These are phyloP conservation scores for Nomada ferruginata DNA, from an alignment of 2,888 invertebrate species.

Conservation along the genomic window DNA sequence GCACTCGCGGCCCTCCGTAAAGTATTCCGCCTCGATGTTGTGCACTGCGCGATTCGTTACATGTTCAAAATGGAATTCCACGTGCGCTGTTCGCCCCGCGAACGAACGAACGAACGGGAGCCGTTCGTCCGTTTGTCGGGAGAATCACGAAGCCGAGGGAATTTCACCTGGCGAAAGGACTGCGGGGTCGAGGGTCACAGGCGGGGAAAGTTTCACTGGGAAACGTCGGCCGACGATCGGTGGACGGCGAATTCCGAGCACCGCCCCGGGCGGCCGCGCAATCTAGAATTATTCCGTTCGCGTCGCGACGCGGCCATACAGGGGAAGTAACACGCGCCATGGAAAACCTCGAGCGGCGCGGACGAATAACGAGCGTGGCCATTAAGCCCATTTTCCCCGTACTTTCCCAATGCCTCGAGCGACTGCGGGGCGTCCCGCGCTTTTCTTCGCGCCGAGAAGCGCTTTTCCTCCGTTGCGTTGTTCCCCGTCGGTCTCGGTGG, in stretches of 20 bases:
- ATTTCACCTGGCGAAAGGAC: background rate
- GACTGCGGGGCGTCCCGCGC: background rate
- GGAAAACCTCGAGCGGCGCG: background rate
- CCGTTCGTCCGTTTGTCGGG: too few species aligned
- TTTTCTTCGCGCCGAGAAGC: too few species aligned
- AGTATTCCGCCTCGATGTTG: conserved; percentile 83
- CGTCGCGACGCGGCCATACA: background rate
- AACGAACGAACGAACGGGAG: background rate
- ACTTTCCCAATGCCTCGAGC: conserved; percentile 9
- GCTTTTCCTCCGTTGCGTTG: too few species aligned
- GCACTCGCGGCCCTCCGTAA: conserved; percentile 96
- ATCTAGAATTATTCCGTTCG: too few species aligned
- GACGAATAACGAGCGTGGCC: too few species aligned
- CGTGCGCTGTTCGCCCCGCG: too few species aligned
- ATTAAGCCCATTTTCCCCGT: background rate
- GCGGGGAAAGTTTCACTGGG: too few species aligned
- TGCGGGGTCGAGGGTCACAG: too few species aligned
- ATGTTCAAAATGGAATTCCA: conserved; percentile 35
- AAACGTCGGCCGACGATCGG: background rate
- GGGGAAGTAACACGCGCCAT: too few species aligned
- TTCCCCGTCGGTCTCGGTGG: background rate
- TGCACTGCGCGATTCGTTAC: conserved; percentile 76
- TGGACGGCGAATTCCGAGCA: too few species aligned
- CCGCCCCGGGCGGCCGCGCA: too few species aligned
- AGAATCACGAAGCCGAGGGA: too few species aligned